A percentile compares a stretch with the other conserved stretches of the same genome.
Evolutionary conservation across 2,888 invertebrate species (phyloP).

Genomic region (Drosophila rubida): DNA sequence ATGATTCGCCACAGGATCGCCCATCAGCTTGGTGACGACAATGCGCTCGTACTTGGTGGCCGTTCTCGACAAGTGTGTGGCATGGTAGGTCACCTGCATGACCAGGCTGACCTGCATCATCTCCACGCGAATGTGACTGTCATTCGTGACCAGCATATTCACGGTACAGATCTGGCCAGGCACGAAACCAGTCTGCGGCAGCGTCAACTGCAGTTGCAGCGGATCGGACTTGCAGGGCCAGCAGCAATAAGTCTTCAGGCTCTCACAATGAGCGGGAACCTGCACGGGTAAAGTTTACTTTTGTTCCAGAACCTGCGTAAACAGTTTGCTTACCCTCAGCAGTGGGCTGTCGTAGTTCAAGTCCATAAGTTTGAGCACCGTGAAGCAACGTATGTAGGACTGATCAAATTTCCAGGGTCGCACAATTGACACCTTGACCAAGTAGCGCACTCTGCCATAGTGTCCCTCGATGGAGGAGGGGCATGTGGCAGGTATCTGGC

Average conservation of each 20-base stretch:
- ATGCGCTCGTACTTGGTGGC: constrained; percentile 56
- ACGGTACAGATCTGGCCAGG: constrained; percentile 79
- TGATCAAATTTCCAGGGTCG: constrained; percentile 93
- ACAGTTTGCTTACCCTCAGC: constrained; percentile 44
- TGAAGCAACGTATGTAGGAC: constrained; percentile 89
- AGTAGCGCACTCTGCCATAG: constrained; percentile 86
- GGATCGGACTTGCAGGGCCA: constrained; percentile 78
- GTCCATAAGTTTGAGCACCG: constrained; percentile 91
- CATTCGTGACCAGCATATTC: constrained; percentile 86
- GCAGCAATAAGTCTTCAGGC: constrained; percentile 76
- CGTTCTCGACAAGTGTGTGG: constrained; percentile 36
- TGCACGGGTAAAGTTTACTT: constrained; percentile 16
- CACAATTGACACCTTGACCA: constrained; percentile 89
- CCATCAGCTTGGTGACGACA: constrained; percentile 66
- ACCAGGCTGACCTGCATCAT: constrained; percentile 67
- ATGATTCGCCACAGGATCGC: constrained; percentile 62
- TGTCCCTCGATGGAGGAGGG: constrained; percentile 86
- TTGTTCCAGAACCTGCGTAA: fast-evolving
- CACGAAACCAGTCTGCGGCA: constrained; percentile 82
- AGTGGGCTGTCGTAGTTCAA: constrained; percentile 84
- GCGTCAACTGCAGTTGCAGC: constrained; percentile 63
- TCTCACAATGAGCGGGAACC: constrained; percentile 70
- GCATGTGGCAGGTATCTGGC: constrained; percentile 85
- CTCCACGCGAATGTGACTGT: constrained; percentile 86
- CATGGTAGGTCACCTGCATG: constrained; percentile 73